Conservation (phyloP, 2,797 vertebrate species). For the Aldrovandia affinis region DNA sequence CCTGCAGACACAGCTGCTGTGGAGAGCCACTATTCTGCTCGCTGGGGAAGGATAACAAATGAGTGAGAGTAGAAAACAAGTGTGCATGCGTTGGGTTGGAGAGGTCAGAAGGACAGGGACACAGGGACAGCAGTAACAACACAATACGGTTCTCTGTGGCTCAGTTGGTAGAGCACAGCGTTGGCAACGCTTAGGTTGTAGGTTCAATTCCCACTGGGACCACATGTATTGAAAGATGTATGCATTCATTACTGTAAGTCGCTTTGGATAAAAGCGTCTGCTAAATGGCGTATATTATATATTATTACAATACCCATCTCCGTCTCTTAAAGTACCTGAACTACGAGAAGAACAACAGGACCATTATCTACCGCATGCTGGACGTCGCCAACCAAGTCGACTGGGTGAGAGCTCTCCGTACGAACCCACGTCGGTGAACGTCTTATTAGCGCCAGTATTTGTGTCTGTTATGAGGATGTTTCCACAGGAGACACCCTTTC, state of each 20-base stretch:
- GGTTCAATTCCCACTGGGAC: too few relatives aligned
- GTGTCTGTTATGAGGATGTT: not conserved
- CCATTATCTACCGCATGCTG: conserved; percentile 54
- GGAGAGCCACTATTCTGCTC: not conserved
- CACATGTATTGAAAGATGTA: too few relatives aligned
- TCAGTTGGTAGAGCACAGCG: too few relatives aligned
- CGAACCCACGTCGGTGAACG: not conserved
- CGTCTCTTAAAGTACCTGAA: not conserved
- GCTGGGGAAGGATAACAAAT: not conserved
- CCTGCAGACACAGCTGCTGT: not conserved
- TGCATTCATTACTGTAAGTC: too few relatives aligned
- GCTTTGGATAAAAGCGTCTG: too few relatives aligned
- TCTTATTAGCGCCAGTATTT: not conserved
- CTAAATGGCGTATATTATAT: too few relatives aligned
- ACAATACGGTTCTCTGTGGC: too few relatives aligned
- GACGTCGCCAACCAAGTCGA: conserved; percentile 71
- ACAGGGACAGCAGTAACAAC: not conserved
- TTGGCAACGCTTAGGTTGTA: too few relatives aligned
- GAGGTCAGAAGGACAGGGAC: not conserved
- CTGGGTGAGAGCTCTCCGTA: conserved; percentile 63
- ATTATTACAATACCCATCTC: too few relatives aligned
- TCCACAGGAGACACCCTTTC: too few relatives aligned
- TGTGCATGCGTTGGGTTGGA: not conserved
- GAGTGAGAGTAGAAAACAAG: not conserved
- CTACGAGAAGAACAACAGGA: conserved; percentile 10